Evolutionary conservation across 2,797 vertebrate genomes (phyloP).

Genomic region (Alfaro cultratus): DNA sequence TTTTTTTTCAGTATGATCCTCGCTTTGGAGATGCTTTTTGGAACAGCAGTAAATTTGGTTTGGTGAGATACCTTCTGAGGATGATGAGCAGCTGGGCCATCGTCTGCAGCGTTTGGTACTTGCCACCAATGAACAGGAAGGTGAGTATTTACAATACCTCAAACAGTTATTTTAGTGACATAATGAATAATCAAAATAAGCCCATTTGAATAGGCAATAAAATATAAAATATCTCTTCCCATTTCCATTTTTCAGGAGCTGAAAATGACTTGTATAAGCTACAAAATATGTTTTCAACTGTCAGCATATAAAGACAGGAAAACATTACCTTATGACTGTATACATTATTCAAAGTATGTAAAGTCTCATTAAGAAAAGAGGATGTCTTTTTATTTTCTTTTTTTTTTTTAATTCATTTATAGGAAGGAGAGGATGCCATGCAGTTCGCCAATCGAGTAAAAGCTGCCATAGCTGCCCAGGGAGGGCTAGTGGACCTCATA

Average conservation of each 20-base stretch:
- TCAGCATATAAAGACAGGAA: not conserved
- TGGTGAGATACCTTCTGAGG: conserved; percentile 89
- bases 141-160: conserved; percentile 57
- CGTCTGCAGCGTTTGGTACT: conserved; percentile 93
- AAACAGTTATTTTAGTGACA: not conserved
- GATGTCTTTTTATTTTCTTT: not conserved
- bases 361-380: not conserved
- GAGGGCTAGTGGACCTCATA: conserved; percentile 90
- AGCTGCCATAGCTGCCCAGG: conserved; percentile 89
- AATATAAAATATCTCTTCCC: not conserved
- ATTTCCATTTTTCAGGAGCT: not conserved
- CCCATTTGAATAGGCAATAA: not conserved
- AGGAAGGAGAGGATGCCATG: conserved; percentile 89
- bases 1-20: conserved; percentile 85
- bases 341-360: not conserved
- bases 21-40: conserved; percentile 94
- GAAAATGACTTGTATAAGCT: not conserved
- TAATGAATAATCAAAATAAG: not conserved
- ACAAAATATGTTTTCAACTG: not conserved
- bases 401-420: not conserved
- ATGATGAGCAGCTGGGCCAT: conserved; percentile 98
- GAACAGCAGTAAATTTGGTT: conserved; percentile 93
- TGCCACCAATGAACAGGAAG: conserved; percentile 90
- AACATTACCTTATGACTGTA: not conserved
- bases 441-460: conserved; percentile 94